A percentile compares a stretch with the other conserved stretches of the same genome.
Conservation (phyloP, 2,888 invertebrate species). For the Hirtodrosophila duncani region DNA sequence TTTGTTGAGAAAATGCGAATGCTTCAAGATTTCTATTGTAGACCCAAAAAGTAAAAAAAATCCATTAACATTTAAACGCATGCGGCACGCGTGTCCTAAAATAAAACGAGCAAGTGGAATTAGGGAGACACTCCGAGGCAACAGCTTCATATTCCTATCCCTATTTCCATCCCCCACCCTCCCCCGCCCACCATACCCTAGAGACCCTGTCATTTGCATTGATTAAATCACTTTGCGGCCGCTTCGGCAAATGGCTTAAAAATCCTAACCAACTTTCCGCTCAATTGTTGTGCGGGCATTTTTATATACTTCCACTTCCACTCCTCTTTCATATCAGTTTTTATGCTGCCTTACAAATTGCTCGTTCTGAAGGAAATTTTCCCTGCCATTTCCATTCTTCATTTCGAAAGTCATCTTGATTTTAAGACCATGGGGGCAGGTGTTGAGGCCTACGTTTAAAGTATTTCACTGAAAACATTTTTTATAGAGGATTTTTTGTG, state of each 20-base stretch:
- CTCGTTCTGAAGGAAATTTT: too few relatives aligned
- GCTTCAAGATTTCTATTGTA: slow-evolving; percentile 19
- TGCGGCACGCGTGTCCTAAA: too few relatives aligned
- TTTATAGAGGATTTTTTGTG: too few relatives aligned
- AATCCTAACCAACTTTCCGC: slow-evolving; percentile 46
- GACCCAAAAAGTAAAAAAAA: slow-evolving; percentile 28
- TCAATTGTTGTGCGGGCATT: slow-evolving; percentile 44
- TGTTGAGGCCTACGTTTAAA: too few relatives aligned
- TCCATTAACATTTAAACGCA: slow-evolving; percentile 33
- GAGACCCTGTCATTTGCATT: slow-evolving; percentile 72
- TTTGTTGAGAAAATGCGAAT: not conserved
- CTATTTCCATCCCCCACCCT: slow-evolving; percentile 11
- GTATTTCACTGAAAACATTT: too few relatives aligned
- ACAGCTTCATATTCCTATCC: too few relatives aligned
- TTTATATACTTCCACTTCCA: slow-evolving; percentile 25
- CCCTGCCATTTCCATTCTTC: too few relatives aligned
- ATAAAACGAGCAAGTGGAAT: slow-evolving; percentile 1
- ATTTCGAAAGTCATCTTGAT: too few relatives aligned
- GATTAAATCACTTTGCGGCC: slow-evolving; percentile 70
- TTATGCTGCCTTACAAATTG: slow-evolving; percentile 41
- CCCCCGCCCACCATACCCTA: too few relatives aligned
- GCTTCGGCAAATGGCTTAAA: slow-evolving; percentile 54
- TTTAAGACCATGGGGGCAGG: too few relatives aligned
- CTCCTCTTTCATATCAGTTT: slow-evolving; percentile 14
- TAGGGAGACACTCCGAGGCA: slow-evolving; percentile 7